Base-by-base conservation (phyloP, 2,797 vertebrate genomes). In the Gambusia yucatana region DNA sequence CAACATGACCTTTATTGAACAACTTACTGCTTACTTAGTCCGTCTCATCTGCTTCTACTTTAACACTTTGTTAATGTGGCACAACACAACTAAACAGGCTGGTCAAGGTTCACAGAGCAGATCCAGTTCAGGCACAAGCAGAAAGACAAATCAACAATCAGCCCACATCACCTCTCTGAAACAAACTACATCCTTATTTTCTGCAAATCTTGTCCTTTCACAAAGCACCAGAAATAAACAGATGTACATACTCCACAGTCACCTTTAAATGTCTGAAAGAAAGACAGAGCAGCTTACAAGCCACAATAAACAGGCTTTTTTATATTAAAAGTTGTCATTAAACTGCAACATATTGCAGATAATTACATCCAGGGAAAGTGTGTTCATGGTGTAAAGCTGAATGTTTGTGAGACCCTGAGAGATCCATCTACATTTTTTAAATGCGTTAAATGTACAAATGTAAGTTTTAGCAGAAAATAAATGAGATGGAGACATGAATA, bases 1-100 rank as follows among this genome's bases (percentile, higher is more conserved):
- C 78, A 78, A 83, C 70, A 81, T 75, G 50, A 41, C 79, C 80
- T 71, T 75, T 79, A 85, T 76, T 69, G 43, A 52, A 83, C 57
- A 59, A 30, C n/a, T 30, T 13, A 30, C 11, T 13, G 63, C 28
- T 50, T 63, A 80, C 59, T 83, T 77, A 81, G 69, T 78, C 75
- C 33, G 43, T 82, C 86, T 89, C 89, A 92, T 87, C 86, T 92
- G 90, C 82, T 90, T 88, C 77, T 81, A 91, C 84, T 90, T 86
- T 77, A 88, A 75, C 1, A 22, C 55, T 47, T 72, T 72, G 47
- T 86, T 81, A 89, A 85, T 41, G 47, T 80, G 17, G 61, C 70
- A 78, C 74, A 83, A 79, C 71, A 67, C 20, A 67, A 77, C 82
- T 80, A 75, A 80, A 83, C 72, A 2, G 57, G 59, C 86, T 57